Conservation (phyloP, 2,113 vertebrate genomes). For the Carlito syrichta region DNA sequence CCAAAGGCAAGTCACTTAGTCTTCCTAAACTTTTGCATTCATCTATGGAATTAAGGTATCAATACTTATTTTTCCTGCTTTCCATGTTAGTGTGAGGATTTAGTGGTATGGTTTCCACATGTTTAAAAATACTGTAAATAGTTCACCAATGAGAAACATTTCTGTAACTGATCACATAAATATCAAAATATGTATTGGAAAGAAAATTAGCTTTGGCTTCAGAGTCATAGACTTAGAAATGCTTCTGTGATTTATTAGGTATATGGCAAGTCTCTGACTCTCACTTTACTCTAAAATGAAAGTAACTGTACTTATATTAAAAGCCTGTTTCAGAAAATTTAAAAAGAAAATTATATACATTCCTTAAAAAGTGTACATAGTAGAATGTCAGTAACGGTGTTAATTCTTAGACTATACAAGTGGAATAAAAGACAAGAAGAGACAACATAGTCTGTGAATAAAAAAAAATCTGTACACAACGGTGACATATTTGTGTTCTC, state of each 20-base stretch:
- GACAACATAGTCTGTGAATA: neutral
- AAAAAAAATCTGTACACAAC: neutral
- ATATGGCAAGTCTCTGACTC: neutral
- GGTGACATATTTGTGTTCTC: neutral
- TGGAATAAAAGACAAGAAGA: neutral
- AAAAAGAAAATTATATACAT: neutral
- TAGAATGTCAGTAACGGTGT: neutral
- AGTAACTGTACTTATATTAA: neutral
- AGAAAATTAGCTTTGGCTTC: neutral
- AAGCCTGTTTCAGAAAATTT: neutral
- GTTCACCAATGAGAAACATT: neutral
- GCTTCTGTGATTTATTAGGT: neutral
- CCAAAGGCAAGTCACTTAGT: neutral
- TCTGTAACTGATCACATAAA: neutral
- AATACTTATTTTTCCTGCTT: neutral
- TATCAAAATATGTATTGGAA: neutral
- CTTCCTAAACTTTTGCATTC: neutral
- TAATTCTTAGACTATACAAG: neutral
- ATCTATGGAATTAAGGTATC: neutral
- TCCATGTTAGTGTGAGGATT: neutral
- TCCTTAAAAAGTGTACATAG: neutral
- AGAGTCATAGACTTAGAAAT: neutral
- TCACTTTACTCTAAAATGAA: slow-evolving; percentile 8
- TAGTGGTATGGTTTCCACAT: neutral
- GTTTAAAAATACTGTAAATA: neutral